Evolutionary conservation across 2,888 invertebrate genomes (phyloP).

Genomic region (Linnaemya vulpina): DNA sequence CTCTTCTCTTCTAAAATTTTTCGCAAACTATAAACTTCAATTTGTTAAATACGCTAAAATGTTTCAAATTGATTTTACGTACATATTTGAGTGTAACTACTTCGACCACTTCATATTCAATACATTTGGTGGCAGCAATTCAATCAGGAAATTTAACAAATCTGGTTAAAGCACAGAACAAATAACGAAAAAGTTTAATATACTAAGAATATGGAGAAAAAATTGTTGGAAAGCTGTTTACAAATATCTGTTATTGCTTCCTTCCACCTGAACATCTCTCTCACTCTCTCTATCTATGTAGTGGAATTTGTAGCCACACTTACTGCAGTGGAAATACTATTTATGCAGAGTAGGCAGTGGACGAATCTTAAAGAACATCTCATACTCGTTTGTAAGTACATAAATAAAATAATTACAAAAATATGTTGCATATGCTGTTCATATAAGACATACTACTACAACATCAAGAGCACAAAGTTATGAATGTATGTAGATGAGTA

Average conservation of each 20-base stretch:
- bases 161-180: constrained; percentile 38
- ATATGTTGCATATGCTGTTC: background rate
- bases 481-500: constrained; percentile 29
- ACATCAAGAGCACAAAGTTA: constrained; percentile 46
- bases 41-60: background rate
- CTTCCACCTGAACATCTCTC: too few species aligned
- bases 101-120: constrained; percentile 27
- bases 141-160: constrained; percentile 57
- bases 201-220: constrained; percentile 18
- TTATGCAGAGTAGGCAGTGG: too few species aligned
- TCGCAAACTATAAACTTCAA: constrained; percentile 13
- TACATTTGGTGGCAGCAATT: constrained; percentile 44
- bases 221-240: constrained; percentile 43
- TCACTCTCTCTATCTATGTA: too few species aligned
- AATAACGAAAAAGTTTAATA: constrained; percentile 22
- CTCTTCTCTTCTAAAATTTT: background rate
- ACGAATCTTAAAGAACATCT: too few species aligned
- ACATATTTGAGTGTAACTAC: constrained; percentile 17
- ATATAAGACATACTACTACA: constrained; percentile 38
- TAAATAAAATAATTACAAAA: background rate
- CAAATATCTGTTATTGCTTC: background rate
- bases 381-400: background rate
- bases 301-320: constrained; percentile 4
- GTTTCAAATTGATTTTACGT: background rate
- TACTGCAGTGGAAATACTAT: background rate